Evolutionary conservation across 2,888 invertebrate species (phyloP), one percentile per base, ranked within the genome.

Genomic region (Conomelus anceps): DNA sequence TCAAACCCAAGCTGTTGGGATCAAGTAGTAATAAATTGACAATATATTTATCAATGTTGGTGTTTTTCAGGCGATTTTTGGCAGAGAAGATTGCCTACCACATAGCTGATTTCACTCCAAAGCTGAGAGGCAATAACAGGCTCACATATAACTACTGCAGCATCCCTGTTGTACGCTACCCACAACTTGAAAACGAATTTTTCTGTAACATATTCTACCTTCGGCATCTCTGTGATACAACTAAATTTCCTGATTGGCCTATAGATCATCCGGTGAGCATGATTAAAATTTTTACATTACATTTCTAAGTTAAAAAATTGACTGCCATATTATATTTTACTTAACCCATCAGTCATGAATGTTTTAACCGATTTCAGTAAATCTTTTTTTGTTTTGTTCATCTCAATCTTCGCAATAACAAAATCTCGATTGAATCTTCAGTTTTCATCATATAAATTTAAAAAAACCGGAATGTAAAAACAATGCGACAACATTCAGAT

Each of bases 151-250:
- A 98, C 88, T 99, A 99, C 94, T 96, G 99, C 92, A 97, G 99
- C 85, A 98, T 99, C 92, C 99, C 99, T 3, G 97, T 97, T 85
- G 96, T 99, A 89, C 95, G 96, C 92, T 99, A 98, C 95, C 98
- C 98, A 26, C 99, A 99, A 94, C 94, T 99, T 92, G 98, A 98
- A 92, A 96, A 96, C 92, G 99, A 99, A 94, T 95, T 99, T 89
- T 99, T 99, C 95, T 99, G 99, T 94, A 98, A 98, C 94, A 98
- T 98, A 93, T 99, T 99, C 94, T 99, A 99, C 94, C 94, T 99
- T 92, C 95, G 99, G 1, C 99, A 99, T 94, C 95, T 99, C 91
- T 99, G 99, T 94, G 98, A 99, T 94, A 96, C 95, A 7, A 94
- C 94, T 63, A 95, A 91, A 92, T 99, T 99, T 94, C 99, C 99